Evolutionary conservation across 2,113 vertebrate species (phyloP).

Genomic region (Sisor rabdophorus): DNA sequence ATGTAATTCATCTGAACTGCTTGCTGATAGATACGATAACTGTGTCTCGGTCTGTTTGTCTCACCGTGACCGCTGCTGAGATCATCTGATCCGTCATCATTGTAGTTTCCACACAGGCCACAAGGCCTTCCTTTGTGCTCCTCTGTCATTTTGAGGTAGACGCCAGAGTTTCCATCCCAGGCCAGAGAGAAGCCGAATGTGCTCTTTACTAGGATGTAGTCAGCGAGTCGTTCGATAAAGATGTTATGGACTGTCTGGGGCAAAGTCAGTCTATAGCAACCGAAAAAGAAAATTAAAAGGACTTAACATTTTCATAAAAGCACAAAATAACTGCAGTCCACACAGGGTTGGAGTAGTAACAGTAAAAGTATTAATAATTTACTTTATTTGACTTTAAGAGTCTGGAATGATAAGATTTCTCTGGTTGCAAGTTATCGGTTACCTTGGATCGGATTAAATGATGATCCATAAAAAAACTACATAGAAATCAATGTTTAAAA

Average conservation of each 20-base stretch:
- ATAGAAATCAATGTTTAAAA: no score
- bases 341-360: no score
- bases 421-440: no score
- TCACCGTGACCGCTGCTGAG: constrained; percentile 83
- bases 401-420: no score
- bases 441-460: no score
- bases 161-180: constrained; percentile 91
- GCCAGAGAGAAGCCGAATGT: constrained; percentile 96
- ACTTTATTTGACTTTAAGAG: no score
- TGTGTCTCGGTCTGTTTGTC: constrained; percentile 53
- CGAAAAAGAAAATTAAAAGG: constrained; percentile 32
- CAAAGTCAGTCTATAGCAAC: constrained; percentile 73
- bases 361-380: neutral
- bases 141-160: constrained; percentile 93
- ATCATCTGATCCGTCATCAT: constrained; percentile 86
- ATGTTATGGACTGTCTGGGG: constrained; percentile 86
- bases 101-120: constrained; percentile 95
- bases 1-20: constrained; percentile 52
- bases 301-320: neutral
- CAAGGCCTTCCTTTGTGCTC: constrained; percentile 86
- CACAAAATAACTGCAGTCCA: neutral
- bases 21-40: constrained; percentile 62
- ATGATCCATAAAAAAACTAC: no score
- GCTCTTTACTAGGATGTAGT: constrained; percentile 95
- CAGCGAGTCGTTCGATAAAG: constrained; percentile 89